Evolutionary conservation across 2,113 vertebrate species (phyloP).

Genomic region (Triplophysa dalaica): DNA sequence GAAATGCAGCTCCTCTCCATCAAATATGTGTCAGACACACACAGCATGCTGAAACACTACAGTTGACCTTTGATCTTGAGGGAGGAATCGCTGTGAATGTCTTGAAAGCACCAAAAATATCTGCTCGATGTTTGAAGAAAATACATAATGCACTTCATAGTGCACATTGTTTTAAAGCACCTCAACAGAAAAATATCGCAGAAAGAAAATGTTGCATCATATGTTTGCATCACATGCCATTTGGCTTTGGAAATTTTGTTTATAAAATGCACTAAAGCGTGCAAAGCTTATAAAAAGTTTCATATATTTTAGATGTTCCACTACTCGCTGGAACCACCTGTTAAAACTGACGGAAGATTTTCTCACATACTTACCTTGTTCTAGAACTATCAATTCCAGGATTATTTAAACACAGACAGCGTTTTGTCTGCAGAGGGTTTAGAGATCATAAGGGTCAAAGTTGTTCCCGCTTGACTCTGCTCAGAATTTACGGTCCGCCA

Average conservation of each 20-base stretch:
- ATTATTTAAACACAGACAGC: slow-evolving; percentile 45
- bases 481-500: slow-evolving; percentile 48
- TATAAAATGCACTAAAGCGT: no score
- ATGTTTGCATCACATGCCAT: no score
- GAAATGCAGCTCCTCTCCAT: slow-evolving; percentile 37
- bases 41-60: slow-evolving; percentile 29
- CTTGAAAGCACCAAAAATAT: slow-evolving; percentile 28
- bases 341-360: neutral
- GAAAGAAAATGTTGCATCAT: no score
- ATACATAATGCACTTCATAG: neutral
- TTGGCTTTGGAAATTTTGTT: no score
- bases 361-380: neutral
- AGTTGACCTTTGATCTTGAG: slow-evolving; percentile 19
- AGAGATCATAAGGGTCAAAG: slow-evolving; percentile 5
- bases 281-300: no score
- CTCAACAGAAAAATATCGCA: no score
- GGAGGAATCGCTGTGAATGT: neutral
- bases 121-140: neutral
- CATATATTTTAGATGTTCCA: neutral
- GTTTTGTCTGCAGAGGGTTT: slow-evolving; percentile 30
- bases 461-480: slow-evolving; percentile 24
- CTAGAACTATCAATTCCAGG: slow-evolving; percentile 22
- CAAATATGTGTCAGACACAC: slow-evolving; percentile 30
- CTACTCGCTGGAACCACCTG: neutral
- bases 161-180: neutral